Conservation (phyloP, 1,140 invertebrate genomes). For the Bradynema listronoti region DNA sequence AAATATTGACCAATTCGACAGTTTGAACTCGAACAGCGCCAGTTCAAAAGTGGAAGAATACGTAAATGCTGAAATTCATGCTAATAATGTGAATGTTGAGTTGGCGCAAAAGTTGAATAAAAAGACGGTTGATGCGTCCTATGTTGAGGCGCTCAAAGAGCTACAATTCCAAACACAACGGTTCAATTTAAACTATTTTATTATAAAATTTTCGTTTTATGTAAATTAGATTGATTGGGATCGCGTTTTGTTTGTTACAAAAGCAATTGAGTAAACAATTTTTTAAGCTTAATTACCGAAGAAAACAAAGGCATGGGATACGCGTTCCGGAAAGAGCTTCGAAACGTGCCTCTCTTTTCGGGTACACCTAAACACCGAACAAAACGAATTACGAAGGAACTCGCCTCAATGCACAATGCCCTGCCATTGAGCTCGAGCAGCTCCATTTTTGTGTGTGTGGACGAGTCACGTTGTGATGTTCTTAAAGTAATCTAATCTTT, state of each 20-base stretch:
- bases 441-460: slow-evolving; percentile 88
- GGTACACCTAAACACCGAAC: slow-evolving; percentile 65
- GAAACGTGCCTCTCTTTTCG: slow-evolving; percentile 55
- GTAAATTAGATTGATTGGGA: slow-evolving; percentile 23
- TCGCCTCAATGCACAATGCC: slow-evolving; percentile 84
- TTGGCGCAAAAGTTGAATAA: slow-evolving; percentile 6
- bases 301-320: slow-evolving; percentile 47
- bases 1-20: too few species aligned
- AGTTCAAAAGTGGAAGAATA: too few species aligned
- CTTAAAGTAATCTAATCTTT: slow-evolving; percentile 32
- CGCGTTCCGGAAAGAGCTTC: slow-evolving; percentile 54
- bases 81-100: too few species aligned
- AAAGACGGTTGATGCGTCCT: slow-evolving; percentile 15
- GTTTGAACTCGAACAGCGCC: too few species aligned
- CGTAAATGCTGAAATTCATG: too few species aligned
- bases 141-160: slow-evolving; percentile 33
- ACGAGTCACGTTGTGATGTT: slow-evolving; percentile 71
- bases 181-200: slow-evolving; percentile 20
- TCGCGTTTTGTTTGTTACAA: slow-evolving; percentile 25
- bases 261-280: too few species aligned
- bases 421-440: slow-evolving; percentile 85
- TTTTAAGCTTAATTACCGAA: slow-evolving; percentile 53
- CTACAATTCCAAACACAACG: slow-evolving; percentile 22
- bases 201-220: slow-evolving; percentile 10
- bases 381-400: slow-evolving; percentile 86